Conservation (phyloP, 1,140 invertebrate species). For the Bombyx mori region DNA sequence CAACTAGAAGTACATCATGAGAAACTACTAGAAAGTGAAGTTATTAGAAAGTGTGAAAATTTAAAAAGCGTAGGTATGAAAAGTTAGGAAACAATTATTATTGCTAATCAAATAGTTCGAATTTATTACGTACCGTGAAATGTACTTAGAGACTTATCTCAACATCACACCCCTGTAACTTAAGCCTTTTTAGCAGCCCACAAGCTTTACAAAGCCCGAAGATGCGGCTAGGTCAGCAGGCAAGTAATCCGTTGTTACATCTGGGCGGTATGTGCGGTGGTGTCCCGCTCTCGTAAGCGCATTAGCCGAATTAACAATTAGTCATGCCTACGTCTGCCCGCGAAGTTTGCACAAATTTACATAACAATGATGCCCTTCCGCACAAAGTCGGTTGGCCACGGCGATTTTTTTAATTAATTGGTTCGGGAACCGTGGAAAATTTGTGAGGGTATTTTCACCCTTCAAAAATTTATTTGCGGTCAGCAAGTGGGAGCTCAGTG, state of each 20-base stretch:
- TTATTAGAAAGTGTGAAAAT: too few species aligned
- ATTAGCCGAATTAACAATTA: slow-evolving; percentile 70
- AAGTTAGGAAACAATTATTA: too few species aligned
- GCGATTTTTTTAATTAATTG: slow-evolving; percentile 69
- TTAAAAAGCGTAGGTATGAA: too few species aligned
- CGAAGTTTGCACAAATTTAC: slow-evolving; percentile 67
- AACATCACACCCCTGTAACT: not conserved
- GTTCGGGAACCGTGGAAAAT: slow-evolving; percentile 59
- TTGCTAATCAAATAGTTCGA: too few species aligned
- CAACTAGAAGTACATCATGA: too few species aligned
- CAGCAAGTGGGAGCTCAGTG: slow-evolving; percentile 8
- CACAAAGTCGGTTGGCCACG: slow-evolving; percentile 29
- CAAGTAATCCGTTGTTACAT: slow-evolving; percentile 54
- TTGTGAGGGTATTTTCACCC: slow-evolving; percentile 29
- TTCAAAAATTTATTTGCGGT: slow-evolving; percentile 18
- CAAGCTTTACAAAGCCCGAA: slow-evolving; percentile 1
- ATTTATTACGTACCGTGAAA: too few species aligned
- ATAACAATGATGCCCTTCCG: slow-evolving; percentile 65
- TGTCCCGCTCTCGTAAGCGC: slow-evolving; percentile 60
- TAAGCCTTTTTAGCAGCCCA: not conserved
- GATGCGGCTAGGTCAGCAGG: slow-evolving; percentile 30
- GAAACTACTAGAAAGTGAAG: too few species aligned
- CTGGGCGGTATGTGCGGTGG: slow-evolving; percentile 27
- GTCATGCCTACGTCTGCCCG: slow-evolving; percentile 60
- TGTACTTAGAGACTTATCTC: slow-evolving; percentile 2